Evolutionary conservation across 2,888 invertebrate genomes (phyloP), one percentile per base, ranked within the genome.

Genomic region (Danaus chrysippus): DNA sequence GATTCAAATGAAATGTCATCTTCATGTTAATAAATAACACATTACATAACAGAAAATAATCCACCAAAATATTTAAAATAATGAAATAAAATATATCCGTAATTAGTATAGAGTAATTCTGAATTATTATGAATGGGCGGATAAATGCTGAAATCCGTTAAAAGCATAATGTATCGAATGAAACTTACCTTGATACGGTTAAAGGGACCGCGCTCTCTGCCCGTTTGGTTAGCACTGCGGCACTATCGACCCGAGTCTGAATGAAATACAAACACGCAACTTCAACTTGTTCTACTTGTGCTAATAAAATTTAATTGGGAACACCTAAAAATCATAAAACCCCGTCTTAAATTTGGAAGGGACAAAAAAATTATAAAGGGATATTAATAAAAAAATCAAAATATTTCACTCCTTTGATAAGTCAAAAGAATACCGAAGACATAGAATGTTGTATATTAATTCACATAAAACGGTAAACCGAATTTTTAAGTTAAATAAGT

Each of bases 181-280:
- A 49, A 43, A 64, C 64, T 64, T 56, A 61, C 62, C 63, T 56
- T 54, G 54, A 57, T 60, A 41, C 58, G 44, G 57, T 56, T 57
- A 53, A 59, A 62, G 9, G 60, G 42, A 66, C 64, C 63, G 63
- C 62, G 62, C 68, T 42, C 73, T 70, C 58, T 73, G 81, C 76
- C 73, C 77, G 69, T 72, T 68, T 68, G 73, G 69, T 70, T 78
- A 72, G 82, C 84, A 89, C 88, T 90, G 89, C 89, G 86, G 83
- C 76, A 82, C 62, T 89, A 88, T 89, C 88, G 88, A 89, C 87
- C 87, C 76, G 69, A 56, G 68, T 73, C 71, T 76, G 73, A 71
- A 79, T 77, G 74, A 80, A 81, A 81, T 81, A 78, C 78, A 72
- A 76, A 75, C 89, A 89, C 87, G 87, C 89, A 79, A 87, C 77